Conservation (phyloP, 2,888 invertebrate species). For the Volucella inanis region DNA sequence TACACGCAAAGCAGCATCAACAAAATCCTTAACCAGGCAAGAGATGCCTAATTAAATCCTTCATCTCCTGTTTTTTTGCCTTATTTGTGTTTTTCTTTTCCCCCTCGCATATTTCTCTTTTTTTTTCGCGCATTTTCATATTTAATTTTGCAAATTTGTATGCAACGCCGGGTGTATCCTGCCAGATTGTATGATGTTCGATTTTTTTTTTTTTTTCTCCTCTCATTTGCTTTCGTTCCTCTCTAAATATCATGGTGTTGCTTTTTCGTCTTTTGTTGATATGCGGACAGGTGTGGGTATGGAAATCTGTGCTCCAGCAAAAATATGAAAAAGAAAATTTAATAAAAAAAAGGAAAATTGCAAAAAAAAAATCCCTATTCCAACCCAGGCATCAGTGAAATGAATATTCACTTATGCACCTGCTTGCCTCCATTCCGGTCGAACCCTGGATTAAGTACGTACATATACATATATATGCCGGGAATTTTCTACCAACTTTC, state of each 20-base stretch:
- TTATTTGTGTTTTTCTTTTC: background rate
- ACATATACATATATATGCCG: background rate
- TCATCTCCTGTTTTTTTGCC: slow-evolving; percentile 36
- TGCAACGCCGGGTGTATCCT: slow-evolving; percentile 54
- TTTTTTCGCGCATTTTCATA: slow-evolving; percentile 49
- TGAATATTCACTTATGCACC: slow-evolving; percentile 55
- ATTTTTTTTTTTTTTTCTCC: background rate
- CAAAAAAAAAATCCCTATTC: slow-evolving; percentile 3
- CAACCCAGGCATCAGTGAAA: slow-evolving; percentile 22
- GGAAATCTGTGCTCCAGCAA: background rate
- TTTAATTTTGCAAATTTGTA: slow-evolving; percentile 56
- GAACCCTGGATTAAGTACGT: background rate
- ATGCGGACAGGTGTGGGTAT: background rate
- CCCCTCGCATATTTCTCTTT: slow-evolving; percentile 6
- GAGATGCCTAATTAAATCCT: slow-evolving; percentile 63
- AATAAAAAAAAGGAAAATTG: slow-evolving; percentile 3
- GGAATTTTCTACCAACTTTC: no score
- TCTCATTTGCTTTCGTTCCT: slow-evolving; percentile 28
- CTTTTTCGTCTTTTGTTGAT: slow-evolving; percentile 5
- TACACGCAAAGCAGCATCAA: background rate
- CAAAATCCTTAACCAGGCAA: slow-evolving; percentile 3
- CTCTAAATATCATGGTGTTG: slow-evolving; percentile 30
- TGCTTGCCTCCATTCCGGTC: slow-evolving; percentile 6
- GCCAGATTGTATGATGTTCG: slow-evolving; percentile 47
- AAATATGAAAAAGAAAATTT: background rate